Evolutionary conservation across 1,140 invertebrate genomes (phyloP).

Genomic region (Hetaerina americana): DNA sequence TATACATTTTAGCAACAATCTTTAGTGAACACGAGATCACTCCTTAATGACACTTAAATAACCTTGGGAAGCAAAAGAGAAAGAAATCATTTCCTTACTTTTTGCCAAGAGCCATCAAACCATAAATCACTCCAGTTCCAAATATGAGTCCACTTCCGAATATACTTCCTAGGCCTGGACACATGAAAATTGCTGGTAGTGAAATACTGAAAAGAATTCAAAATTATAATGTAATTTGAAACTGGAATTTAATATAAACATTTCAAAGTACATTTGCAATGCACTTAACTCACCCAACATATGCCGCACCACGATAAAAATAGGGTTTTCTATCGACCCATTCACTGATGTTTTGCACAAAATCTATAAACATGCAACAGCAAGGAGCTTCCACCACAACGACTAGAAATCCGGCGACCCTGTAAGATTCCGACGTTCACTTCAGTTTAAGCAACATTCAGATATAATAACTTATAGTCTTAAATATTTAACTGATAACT

Average conservation of each 20-base stretch:
- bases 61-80: no score
- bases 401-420: conserved; percentile 68
- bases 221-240: background rate
- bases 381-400: conserved; percentile 84
- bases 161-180: conserved; percentile 57
- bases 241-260: conserved; percentile 10
- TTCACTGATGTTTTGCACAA: conserved; percentile 69
- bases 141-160: conserved; percentile 82
- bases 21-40: no score
- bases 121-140: conserved; percentile 76
- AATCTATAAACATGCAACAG: conserved; percentile 88
- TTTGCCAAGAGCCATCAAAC: conserved; percentile 83
- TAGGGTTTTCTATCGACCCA: conserved; percentile 70
- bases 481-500: conserved; percentile 20
- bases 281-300: conserved; percentile 57
- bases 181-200: conserved; percentile 63
- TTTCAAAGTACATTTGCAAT: background rate
- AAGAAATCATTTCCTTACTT: no score
- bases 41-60: no score
- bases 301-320: conserved; percentile 80
- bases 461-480: background rate
- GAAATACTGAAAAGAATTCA: conserved; percentile 46
- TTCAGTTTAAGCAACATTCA: background rate
- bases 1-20: no score
- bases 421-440: conserved; percentile 23